A percentile compares a stretch with the other conserved stretches of the same genome.
Conservation (phyloP, 2,797 vertebrate genomes). For the Poecilia wingei region DNA sequence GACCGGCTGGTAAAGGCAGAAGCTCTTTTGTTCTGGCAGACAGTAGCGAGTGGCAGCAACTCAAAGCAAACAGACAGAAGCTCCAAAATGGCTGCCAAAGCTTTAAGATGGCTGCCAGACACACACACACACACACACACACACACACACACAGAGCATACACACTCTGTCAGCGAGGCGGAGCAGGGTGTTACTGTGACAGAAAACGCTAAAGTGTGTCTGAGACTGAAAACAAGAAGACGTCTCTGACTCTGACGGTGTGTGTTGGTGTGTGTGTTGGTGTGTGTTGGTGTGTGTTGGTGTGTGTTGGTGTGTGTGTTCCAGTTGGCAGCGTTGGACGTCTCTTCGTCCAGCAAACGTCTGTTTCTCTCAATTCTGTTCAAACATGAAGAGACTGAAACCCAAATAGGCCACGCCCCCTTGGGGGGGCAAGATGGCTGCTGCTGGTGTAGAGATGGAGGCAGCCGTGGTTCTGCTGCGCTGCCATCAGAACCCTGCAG, state of each 20-base stretch:
- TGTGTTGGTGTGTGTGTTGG: background rate
- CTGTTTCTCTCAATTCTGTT: background rate
- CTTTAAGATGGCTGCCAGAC: constrained; percentile 97
- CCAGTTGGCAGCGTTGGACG: background rate
- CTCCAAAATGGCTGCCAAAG: constrained; percentile 98
- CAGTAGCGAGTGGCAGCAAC: constrained; percentile 81
- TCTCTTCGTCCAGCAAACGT: background rate
- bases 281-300: background rate
- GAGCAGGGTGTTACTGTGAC: background rate
- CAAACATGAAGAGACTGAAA: background rate
- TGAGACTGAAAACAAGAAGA: background rate
- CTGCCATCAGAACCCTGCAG: no score
- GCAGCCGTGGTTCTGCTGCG: background rate
- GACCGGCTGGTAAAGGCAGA: constrained; percentile 64
- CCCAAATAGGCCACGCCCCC: background rate
- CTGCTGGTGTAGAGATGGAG: background rate
- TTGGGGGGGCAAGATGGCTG: background rate
- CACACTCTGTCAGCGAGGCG: background rate
- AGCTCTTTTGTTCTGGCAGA: constrained; percentile 82
- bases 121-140: background rate
- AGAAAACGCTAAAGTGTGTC: background rate
- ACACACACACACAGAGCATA: no score
- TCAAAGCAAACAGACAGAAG: constrained; percentile 86
- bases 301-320: background rate
- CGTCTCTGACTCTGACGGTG: background rate